Evolutionary conservation across 2,888 invertebrate genomes (phyloP), one percentile per base, ranked within the genome.

Genomic region (Mesopsocus fuscifrons): DNA sequence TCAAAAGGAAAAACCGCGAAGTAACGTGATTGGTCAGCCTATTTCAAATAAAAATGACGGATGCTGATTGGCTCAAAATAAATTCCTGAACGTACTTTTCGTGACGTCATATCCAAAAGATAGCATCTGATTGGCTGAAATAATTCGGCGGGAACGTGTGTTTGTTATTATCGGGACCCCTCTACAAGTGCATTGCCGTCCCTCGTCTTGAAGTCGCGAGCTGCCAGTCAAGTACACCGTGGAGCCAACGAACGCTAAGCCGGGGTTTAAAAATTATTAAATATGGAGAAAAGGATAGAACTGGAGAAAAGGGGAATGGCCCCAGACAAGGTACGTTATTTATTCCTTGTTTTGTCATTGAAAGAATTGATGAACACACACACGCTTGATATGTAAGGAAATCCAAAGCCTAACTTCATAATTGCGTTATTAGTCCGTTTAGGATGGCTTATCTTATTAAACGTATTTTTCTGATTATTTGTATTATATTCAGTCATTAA

Each of bases 221-320:
- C 16, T 13, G 15, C 20, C 8, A 9, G 26, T 26, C 26, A 11
- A 6, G 26, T 9, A 11, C 11, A 11, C 26, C 26, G 26, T 26
- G 26, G 26, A 9, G 26, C 26, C 11, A 11, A 6, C 38, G 16
- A 38, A 38, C 8, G 15, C 20, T 18, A 13, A 16, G 21, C 38
- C 20, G 38, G 38, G 21, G 20, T 38, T 13, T 20, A 20, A 38
- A 38, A 18, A 5, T 20, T 6, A 38, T 13, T 18, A 55, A 56
- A 52, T 56, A 92, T 92, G 91, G 89, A 91, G 71, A 91, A 91
- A 65, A 79, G 94, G 66, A 81, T 95, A 72, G 83, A 83, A 60
- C 71, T 92, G 62, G 95, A 95, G 69, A 80, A 84, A 68, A 74
- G 92, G 60, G 92, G 91, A 64, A 77, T 81, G 63, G 77, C 76